These are phyloP conservation scores for Patella depressa DNA, from an alignment of 2,888 invertebrate genomes.

Conservation along the genomic window DNA sequence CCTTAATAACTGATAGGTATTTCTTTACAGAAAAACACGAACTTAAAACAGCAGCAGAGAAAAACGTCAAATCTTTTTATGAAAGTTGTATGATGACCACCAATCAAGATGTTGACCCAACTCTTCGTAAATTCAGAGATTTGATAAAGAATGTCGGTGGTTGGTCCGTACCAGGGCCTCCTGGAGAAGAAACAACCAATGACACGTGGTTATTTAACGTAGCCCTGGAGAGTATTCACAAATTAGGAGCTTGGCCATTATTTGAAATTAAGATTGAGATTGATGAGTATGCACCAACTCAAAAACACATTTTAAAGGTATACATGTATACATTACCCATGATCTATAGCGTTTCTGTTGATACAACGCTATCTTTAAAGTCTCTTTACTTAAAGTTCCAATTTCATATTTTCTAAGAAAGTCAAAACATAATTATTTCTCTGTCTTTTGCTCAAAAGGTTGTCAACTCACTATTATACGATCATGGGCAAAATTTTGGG, in stretches of 20 bases:
- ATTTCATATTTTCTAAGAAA: too few relatives aligned
- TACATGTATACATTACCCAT: background rate
- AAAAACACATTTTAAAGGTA: slow-evolving; percentile 59
- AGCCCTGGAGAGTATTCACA: slow-evolving; percentile 50
- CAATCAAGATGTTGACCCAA: slow-evolving; percentile 34
- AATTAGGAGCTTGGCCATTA: slow-evolving; percentile 56
- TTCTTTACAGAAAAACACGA: slow-evolving; percentile 40
- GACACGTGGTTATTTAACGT: slow-evolving; percentile 36
- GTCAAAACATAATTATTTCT: too few relatives aligned
- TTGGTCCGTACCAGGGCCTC: slow-evolving; percentile 32
- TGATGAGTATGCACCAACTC: slow-evolving; percentile 53
- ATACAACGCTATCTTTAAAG: too few relatives aligned
- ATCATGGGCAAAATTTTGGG: too few relatives aligned
- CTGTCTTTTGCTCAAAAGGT: too few relatives aligned
- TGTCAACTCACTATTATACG: too few relatives aligned
- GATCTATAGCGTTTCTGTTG: background rate
- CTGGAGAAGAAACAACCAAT: slow-evolving; percentile 18
- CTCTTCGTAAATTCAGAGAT: slow-evolving; percentile 41
- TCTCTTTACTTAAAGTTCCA: too few relatives aligned
- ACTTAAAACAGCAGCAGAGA: slow-evolving; percentile 38
- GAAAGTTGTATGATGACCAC: slow-evolving; percentile 56
- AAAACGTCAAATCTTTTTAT: slow-evolving; percentile 51
- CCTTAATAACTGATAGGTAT: background rate
- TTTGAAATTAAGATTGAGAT: slow-evolving; percentile 56
- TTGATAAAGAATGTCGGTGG: slow-evolving; percentile 46